phyloP scores from a whole-genome alignment of 2,797 vertebrate genomes.

The Austrolebias charrua region DNA sequence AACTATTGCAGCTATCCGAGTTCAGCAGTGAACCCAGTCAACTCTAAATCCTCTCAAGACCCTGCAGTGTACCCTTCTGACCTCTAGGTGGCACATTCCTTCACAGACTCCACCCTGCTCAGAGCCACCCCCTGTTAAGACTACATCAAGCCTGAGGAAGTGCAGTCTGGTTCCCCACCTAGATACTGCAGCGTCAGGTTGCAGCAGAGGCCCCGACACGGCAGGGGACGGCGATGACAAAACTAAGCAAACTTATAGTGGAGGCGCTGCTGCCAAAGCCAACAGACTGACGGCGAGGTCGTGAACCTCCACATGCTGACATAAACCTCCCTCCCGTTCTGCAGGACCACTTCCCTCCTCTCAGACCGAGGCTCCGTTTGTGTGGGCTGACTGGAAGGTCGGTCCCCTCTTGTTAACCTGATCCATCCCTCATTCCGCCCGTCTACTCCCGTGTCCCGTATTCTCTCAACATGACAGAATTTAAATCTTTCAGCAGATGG shows the following conservation, averaged over 20 bases:
- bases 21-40: conserved; percentile 65
- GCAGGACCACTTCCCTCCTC: conserved; percentile 47
- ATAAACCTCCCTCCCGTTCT: conserved; percentile 31
- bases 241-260: conserved; percentile 67
- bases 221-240: conserved; percentile 70
- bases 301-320: conserved; percentile 56
- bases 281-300: conserved; percentile 63
- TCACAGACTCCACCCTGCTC: conserved; percentile 25
- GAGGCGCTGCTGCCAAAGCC: conserved; percentile 55
- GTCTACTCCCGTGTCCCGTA: conserved; percentile 72
- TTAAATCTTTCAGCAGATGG: conserved; percentile 82
- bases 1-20: conserved; percentile 38
- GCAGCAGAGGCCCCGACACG: conserved; percentile 59
- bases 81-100: conserved; percentile 67
- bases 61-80: conserved; percentile 50
- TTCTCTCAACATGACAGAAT: conserved; percentile 79
- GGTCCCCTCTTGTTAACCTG: conserved; percentile 69
- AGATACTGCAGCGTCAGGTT: conserved; percentile 55
- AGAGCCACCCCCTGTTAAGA: conserved; percentile 36
- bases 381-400: conserved; percentile 76
- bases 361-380: conserved; percentile 63
- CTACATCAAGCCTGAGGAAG: conserved; percentile 45
- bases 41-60: conserved; percentile 56
- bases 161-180: conserved; percentile 52
- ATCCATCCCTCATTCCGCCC: conserved; percentile 72